phyloP scores from a whole-genome alignment of 64 coral and sea anemone genomes.

The Montipora capricornis region DNA sequence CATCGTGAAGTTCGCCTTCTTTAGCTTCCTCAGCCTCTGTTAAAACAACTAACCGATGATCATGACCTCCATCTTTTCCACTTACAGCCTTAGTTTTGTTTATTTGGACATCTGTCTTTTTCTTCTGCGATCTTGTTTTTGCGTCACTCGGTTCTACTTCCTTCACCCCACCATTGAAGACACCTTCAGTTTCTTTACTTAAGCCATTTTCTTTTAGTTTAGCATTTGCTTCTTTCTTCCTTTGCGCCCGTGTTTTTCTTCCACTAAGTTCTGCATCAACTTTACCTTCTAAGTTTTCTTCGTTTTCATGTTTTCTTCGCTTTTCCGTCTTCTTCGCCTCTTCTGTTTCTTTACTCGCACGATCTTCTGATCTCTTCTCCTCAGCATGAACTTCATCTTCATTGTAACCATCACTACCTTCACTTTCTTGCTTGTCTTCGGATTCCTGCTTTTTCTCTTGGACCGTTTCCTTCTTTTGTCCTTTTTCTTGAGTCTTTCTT shows the following conservation, averaged over 20 bases:
- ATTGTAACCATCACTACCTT: neutral
- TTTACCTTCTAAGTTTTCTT: neutral
- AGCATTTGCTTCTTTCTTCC: neutral
- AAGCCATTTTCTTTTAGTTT: neutral
- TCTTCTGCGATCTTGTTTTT: neutral
- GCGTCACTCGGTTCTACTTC: too few relatives aligned
- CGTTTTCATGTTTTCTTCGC: neutral
- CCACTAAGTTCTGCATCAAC: neutral
- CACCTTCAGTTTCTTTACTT: neutral
- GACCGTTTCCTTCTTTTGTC: too few relatives aligned
- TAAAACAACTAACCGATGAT: neutral
- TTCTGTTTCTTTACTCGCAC: neutral
- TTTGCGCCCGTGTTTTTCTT: slow-evolving; percentile 31
- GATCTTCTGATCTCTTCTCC: neutral
- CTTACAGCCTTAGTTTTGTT: neutral
- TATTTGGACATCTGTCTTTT: neutral
- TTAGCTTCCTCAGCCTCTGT: neutral
- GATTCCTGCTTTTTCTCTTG: too few relatives aligned
- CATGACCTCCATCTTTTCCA: neutral
- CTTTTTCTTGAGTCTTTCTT: too few relatives aligned
- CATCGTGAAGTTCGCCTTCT: neutral
- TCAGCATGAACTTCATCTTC: neutral
- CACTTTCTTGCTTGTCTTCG: too few relatives aligned
- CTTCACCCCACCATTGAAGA: neutral
- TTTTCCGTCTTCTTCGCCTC: too few relatives aligned